These are phyloP conservation scores for Lagenorhynchus albirostris DNA, from an alignment of 2,113 vertebrate species.

Conservation along the genomic window DNA sequence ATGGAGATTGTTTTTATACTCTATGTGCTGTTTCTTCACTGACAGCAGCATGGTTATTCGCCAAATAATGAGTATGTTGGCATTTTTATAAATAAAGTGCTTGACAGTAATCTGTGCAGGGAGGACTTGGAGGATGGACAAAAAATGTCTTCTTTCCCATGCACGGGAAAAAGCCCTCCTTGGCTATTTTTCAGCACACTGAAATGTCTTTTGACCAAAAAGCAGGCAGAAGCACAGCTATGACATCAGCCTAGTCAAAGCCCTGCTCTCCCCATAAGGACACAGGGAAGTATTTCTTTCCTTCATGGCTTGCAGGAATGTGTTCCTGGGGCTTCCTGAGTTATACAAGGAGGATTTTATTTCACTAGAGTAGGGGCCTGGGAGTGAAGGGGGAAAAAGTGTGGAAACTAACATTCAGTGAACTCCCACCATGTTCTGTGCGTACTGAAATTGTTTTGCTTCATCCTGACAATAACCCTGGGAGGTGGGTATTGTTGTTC, in stretches of 20 bases:
- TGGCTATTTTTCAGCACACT: constrained; percentile 57
- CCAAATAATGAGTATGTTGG: constrained; percentile 67
- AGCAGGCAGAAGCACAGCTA: constrained; percentile 45
- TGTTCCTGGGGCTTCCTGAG: constrained; percentile 60
- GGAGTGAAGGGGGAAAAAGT: background rate
- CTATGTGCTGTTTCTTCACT: constrained; percentile 55
- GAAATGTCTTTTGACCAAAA: constrained; percentile 60
- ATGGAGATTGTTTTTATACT: constrained; percentile 70
- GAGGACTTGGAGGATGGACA: constrained; percentile 68
- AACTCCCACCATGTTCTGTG: background rate
- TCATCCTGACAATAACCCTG: background rate
- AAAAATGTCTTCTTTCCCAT: constrained; percentile 67
- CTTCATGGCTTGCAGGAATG: constrained; percentile 64
- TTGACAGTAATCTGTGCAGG: constrained; percentile 72
- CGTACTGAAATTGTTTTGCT: constrained; percentile 21
- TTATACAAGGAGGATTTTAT: constrained; percentile 71
- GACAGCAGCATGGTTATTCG: constrained; percentile 69
- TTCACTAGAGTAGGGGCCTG: constrained; percentile 32
- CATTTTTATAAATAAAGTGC: constrained; percentile 73
- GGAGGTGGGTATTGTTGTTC: background rate
- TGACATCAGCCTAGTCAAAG: constrained; percentile 54
- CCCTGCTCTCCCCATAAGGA: background rate
- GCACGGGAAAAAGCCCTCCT: constrained; percentile 34
- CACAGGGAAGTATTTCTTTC: constrained; percentile 62
- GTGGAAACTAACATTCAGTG: background rate